phyloP scores from a whole-genome alignment of 2,888 invertebrate species.

The Temnothorax unifasciatus region DNA sequence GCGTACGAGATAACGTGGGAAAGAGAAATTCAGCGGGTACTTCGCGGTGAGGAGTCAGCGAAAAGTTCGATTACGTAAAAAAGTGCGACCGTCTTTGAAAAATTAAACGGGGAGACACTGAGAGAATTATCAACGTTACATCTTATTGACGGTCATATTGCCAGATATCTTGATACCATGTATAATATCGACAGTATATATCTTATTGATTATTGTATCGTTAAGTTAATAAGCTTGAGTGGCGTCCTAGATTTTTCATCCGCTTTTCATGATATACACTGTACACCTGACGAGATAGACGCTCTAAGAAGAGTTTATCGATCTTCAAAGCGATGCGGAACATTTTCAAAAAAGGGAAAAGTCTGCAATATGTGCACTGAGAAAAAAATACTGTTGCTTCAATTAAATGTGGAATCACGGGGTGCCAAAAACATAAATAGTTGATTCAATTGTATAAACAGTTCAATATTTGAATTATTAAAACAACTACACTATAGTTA shows the following conservation, averaged over 20 bases:
- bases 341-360: neutral
- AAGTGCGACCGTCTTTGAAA: neutral
- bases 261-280: slow-evolving; percentile 41
- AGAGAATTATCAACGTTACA: neutral
- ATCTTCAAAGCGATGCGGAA: neutral
- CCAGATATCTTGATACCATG: neutral
- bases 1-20: slow-evolving; percentile 18
- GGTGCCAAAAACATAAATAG: too few relatives aligned
- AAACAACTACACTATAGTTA: too few relatives aligned
- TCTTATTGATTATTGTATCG: slow-evolving; percentile 63
- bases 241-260: slow-evolving; percentile 47
- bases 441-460: too few relatives aligned
- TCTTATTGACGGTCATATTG: neutral
- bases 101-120: neutral
- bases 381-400: too few relatives aligned
- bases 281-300: slow-evolving; percentile 58
- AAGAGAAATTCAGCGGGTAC: slow-evolving; percentile 43
- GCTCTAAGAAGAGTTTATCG: slow-evolving; percentile 1
- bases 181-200: neutral
- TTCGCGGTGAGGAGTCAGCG: slow-evolving; percentile 62
- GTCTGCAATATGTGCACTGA: neutral
- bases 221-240: slow-evolving; percentile 69
- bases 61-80: slow-evolving; percentile 49
- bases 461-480: too few relatives aligned
- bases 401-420: too few relatives aligned